phyloP scores from a whole-genome alignment of 1,140 invertebrate genomes.

The Aphelenchoides fujianensis region DNA sequence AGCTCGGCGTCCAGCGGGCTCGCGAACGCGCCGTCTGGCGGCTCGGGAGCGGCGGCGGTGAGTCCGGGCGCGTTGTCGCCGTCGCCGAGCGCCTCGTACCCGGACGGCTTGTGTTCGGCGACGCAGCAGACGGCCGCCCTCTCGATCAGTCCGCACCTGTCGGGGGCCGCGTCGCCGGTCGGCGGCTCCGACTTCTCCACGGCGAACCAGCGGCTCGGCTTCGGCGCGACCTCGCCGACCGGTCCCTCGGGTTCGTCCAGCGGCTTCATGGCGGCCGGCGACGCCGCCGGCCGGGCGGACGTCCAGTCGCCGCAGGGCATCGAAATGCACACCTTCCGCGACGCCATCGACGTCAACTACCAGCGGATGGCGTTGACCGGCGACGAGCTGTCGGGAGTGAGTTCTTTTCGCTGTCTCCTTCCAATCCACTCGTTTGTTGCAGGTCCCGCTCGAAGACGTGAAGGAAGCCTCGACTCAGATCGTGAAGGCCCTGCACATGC shows the following conservation, averaged over 20 bases:
- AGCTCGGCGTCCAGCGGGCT: neutral
- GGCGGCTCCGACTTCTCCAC: neutral
- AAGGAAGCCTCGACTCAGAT: slow-evolving; percentile 46
- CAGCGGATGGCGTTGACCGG: slow-evolving; percentile 62
- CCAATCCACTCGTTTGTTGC: slow-evolving; percentile 32
- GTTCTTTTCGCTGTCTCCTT: slow-evolving; percentile 17
- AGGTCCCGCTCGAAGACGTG: slow-evolving; percentile 60
- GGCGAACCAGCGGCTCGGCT: neutral
- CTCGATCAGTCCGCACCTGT: too few relatives aligned
- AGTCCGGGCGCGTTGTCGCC: neutral
- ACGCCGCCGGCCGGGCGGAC: neutral
- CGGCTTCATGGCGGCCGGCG: neutral
- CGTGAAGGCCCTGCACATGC: slow-evolving; percentile 53
- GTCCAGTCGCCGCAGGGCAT: slow-evolving; percentile 50
- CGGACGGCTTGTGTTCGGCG: neutral
- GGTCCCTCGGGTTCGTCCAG: neutral
- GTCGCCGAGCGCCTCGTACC: neutral
- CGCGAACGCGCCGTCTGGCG: too few relatives aligned
- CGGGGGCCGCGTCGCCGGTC: too few relatives aligned
- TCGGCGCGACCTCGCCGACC: neutral
- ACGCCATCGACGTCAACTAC: slow-evolving; percentile 62
- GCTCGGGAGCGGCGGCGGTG: neutral
- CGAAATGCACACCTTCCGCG: slow-evolving; percentile 58
- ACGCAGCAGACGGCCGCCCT: neutral
- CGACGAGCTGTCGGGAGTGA: slow-evolving; percentile 59